Percentiles rank a stretch among this genome's conserved stretches.
Conservation (phyloP, 2,797 vertebrate genomes). For the Crotalus adamanteus region DNA sequence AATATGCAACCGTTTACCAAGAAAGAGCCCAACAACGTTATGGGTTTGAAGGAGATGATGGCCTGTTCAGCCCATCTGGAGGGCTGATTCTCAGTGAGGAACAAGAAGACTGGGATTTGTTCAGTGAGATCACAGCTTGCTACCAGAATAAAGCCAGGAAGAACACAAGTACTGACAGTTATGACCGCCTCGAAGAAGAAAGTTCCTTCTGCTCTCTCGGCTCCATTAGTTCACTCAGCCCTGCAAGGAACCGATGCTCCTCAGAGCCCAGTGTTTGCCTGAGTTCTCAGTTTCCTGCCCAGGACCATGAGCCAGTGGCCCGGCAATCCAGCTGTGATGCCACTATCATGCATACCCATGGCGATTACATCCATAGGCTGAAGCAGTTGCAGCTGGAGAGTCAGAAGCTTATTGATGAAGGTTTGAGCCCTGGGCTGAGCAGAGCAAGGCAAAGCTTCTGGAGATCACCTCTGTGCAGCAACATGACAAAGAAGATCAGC, state of each 20-base stretch:
- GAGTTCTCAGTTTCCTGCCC: constrained; percentile 54
- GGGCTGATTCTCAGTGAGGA: constrained; percentile 59
- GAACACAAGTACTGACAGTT: constrained; percentile 58
- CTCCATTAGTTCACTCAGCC: constrained; percentile 54
- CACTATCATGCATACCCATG: constrained; percentile 62
- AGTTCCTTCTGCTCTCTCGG: constrained; percentile 61
- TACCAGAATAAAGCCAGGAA: constrained; percentile 60
- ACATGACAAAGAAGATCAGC: constrained; percentile 54
- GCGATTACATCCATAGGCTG: constrained; percentile 63
- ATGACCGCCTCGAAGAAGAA: constrained; percentile 64
- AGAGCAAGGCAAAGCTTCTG: constrained; percentile 55
- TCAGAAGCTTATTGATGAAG: constrained; percentile 63
- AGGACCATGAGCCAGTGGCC: constrained; percentile 65
- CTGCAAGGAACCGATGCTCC: constrained; percentile 66
- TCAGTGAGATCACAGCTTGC: constrained; percentile 70
- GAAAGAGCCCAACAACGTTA: constrained; percentile 49
- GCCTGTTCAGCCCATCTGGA: constrained; percentile 49
- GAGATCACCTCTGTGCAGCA: constrained; percentile 55
- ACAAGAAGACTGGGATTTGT: constrained; percentile 65
- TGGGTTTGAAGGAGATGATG: constrained; percentile 51
- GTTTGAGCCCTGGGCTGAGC: constrained; percentile 44
- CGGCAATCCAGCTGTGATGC: constrained; percentile 76
- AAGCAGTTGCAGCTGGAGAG: constrained; percentile 65
- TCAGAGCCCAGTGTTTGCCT: constrained; percentile 74
- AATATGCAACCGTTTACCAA: constrained; percentile 63